These are phyloP conservation scores for Yponomeuta sedellus DNA, from an alignment of 2,888 invertebrate species.

Conservation along the genomic window DNA sequence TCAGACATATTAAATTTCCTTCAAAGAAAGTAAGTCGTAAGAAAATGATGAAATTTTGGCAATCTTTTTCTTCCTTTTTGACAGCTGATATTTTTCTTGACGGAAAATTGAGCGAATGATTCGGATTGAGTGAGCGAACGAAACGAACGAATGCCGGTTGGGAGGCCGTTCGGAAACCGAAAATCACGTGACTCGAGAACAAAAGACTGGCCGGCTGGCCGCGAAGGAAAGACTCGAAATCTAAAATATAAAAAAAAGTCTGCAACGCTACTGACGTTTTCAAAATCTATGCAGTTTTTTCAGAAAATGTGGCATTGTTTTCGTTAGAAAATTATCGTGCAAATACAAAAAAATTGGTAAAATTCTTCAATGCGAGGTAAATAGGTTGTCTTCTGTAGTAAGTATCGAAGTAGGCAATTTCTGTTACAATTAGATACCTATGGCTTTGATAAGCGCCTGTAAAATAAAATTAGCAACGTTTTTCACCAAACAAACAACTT, in stretches of 20 bases:
- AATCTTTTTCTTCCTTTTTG: not conserved
- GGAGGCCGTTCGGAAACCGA: not conserved
- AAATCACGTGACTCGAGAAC: not conserved
- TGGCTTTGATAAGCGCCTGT: too few species aligned
- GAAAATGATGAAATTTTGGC: not conserved
- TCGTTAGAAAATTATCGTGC: constrained; percentile 20
- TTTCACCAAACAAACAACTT: too few species aligned
- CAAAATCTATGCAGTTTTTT: constrained; percentile 32
- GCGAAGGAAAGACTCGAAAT: not conserved
- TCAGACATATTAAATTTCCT: constrained; percentile 47
- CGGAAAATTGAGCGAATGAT: constrained; percentile 14
- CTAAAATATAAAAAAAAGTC: not conserved
- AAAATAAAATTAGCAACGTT: too few species aligned
- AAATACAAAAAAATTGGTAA: constrained; percentile 31
- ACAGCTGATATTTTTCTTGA: constrained; percentile 3
- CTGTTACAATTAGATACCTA: too few species aligned
- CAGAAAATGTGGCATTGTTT: constrained; percentile 33
- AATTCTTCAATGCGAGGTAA: constrained; percentile 9
- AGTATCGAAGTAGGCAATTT: too few species aligned
- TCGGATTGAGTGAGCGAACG: not conserved
- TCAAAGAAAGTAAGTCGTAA: not conserved
- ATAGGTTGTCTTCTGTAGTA: too few species aligned
- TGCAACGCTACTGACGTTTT: constrained; percentile 15
- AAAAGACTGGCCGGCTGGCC: constrained; percentile 7
- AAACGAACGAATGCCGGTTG: not conserved